Evolutionary conservation across 1,140 invertebrate species (phyloP), one percentile per base, ranked within the genome.

Genomic region (Orius insidiosus): DNA sequence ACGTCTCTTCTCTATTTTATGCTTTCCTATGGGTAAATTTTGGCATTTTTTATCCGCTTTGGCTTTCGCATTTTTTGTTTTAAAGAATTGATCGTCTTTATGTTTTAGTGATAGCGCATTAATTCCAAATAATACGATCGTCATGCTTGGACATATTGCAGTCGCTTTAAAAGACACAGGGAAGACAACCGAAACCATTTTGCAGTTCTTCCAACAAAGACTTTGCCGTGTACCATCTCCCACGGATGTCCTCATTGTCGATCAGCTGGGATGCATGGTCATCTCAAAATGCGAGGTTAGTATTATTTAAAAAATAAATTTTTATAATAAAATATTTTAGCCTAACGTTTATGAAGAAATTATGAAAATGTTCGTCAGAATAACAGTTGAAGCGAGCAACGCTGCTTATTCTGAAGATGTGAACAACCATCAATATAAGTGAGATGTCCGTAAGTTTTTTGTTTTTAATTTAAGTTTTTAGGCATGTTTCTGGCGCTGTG

Each of bases 311-410:
- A 24, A 3, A 24, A 24, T 24, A 24, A 3, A 24, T 3, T 15
- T 40, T 40, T 40, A 37, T 39, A n/a, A n/a, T n/a, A n/a, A n/a
- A n/a, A n/a, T 44, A 34, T 59, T 63, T 47, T 59, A 77, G 74
- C 59, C 66, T 3, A 63, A 67, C 50, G 80, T 96, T 9, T 89
- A 92, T 58, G 86, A 93, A 53, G 88, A 93, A 59, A 89, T 98
- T 30, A 94, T 98, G 88, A 79, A 86, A 56, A 93, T 96, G 84
- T 97, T 97, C 67, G 92, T 85, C 1, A 79, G 83, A 56, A 90
- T 97, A 43, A 90, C 92, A 0, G 75, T 96, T 2, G 86, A 94
- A 57, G 88, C 89, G 1, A 88, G 87, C 52, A 86, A 82, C 52
- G 72, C 80, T n/a, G 76, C 88, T 0, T 96, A 96, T 58, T 77